These are phyloP conservation scores for Nesoenas mayeri DNA, from an alignment of 2,113 vertebrate genomes.

Conservation along the genomic window DNA sequence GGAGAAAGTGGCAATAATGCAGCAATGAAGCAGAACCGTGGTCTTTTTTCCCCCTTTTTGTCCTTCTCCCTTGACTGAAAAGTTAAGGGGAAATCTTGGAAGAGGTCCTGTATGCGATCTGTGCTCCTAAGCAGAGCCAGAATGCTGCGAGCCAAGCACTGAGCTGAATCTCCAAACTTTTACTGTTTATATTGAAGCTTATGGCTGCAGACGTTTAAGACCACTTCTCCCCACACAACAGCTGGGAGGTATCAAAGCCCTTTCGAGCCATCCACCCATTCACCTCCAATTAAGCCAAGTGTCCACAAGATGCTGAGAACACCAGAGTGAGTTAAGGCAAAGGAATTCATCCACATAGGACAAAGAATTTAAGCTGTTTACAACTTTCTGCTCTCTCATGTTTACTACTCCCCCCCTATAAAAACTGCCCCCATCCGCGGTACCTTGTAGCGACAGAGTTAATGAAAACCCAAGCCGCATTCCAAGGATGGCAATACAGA, in stretches of 20 bases:
- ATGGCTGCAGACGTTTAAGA: not conserved
- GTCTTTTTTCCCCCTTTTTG: not conserved
- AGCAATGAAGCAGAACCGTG: not conserved
- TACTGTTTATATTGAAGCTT: slow-evolving; percentile 47
- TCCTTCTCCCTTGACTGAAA: slow-evolving; percentile 13
- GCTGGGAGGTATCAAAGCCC: slow-evolving; percentile 32
- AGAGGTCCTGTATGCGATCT: not conserved
- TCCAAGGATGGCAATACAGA: slow-evolving; percentile 71
- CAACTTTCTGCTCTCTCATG: not conserved
- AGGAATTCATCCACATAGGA: not conserved
- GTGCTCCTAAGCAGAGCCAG: slow-evolving; percentile 43
- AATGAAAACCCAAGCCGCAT: slow-evolving; percentile 63
- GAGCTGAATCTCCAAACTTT: slow-evolving; percentile 37
- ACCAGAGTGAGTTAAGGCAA: not conserved
- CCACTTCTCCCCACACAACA: slow-evolving; percentile 1
- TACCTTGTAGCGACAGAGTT: slow-evolving; percentile 58
- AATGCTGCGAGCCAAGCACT: slow-evolving; percentile 1
- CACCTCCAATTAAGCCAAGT: not conserved
- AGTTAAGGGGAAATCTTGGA: slow-evolving; percentile 46
- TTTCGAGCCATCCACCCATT: not conserved
- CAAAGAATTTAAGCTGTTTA: slow-evolving; percentile 29
- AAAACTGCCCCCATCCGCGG: not conserved
- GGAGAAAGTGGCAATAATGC: not conserved
- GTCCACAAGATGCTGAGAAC: not conserved
- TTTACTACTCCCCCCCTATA: not conserved